Conservation (phyloP, 2,113 vertebrate genomes). For the Cisticola juncidis region DNA sequence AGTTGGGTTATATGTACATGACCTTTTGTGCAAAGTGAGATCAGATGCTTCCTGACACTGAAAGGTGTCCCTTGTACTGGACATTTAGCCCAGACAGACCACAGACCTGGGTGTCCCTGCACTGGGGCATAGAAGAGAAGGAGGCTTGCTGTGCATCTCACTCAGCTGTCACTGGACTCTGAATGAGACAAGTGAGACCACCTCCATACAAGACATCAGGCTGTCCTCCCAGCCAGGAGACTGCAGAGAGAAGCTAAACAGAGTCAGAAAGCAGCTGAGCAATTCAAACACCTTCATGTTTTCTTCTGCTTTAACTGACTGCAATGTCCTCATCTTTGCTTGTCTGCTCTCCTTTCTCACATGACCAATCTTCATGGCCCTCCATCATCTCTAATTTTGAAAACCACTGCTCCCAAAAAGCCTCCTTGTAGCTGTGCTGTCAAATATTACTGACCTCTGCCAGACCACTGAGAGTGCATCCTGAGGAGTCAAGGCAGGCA, state of each 20-base stretch:
- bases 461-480: neutral
- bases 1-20: neutral
- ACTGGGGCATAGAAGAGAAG: neutral
- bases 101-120: neutral
- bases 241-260: neutral
- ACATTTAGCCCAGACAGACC: neutral
- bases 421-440: neutral
- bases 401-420: neutral
- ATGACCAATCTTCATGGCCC: neutral
- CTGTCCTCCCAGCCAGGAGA: neutral
- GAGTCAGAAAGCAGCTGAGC: neutral
- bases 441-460: neutral
- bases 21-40: neutral
- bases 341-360: neutral
- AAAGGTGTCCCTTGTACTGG: neutral
- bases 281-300: neutral
- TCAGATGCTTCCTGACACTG: neutral
- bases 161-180: neutral
- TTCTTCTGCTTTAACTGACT: neutral
- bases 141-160: neutral
- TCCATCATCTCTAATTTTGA: neutral
- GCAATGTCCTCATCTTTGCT: neutral
- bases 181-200: neutral
- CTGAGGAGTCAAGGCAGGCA: neutral
- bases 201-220: neutral